Percentiles rank a stretch among this genome's conserved stretches.
phyloP scores from a whole-genome alignment of 2,113 vertebrate genomes.

The Tylochromis polylepis region DNA sequence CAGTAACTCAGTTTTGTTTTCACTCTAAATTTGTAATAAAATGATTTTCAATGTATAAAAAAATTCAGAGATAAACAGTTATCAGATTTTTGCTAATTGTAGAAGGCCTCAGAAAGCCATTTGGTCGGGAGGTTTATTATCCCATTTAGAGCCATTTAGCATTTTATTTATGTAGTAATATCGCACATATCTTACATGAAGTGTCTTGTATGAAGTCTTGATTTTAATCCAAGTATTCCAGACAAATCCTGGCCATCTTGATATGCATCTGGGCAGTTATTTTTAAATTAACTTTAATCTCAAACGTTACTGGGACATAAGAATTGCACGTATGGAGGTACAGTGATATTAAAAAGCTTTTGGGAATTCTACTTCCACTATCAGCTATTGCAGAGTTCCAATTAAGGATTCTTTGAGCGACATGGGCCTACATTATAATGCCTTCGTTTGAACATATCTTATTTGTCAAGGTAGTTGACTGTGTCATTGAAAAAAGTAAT shows the following conservation, averaged over 20 bases:
- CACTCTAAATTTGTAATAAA: neutral
- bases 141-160: neutral
- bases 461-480: neutral
- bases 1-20: neutral
- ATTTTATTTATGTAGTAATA: neutral
- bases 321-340: rapidly evolving
- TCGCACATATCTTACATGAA: neutral
- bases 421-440: neutral
- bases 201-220: too few relatives aligned
- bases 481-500: neutral
- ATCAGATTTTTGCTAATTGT: neutral
- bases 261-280: neutral
- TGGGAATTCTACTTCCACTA: rapidly evolving
- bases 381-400: neutral
- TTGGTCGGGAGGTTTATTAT: rapidly evolving
- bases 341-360: neutral
- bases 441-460: neutral
- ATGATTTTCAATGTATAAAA: neutral
- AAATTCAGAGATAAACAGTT: neutral
- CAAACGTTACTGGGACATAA: neutral
- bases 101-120: neutral
- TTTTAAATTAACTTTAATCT: neutral
- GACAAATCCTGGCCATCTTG: neutral
- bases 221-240: neutral
- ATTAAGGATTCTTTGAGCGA: neutral